Evolutionary conservation across 2,797 vertebrate genomes (phyloP), one percentile per base, ranked within the genome.

Genomic region (Tokudaia tokunoshimensis): DNA sequence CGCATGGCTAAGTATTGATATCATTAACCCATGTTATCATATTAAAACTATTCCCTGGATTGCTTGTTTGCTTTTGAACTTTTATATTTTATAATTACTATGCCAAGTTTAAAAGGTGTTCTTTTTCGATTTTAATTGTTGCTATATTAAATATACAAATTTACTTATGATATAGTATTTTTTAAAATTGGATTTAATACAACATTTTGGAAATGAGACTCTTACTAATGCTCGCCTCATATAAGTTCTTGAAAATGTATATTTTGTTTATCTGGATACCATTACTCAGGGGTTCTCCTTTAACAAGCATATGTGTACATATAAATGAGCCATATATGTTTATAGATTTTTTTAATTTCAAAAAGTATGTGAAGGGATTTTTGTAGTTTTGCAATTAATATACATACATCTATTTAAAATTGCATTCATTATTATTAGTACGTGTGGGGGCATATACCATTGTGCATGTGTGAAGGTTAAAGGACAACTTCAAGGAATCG

Each of bases 71-170:
- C 24, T 79, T 92, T 94, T 41, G 47, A 70, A 59, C 34, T 26
- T 89, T 70, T 93, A 55, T 76, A 57, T 93, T 93, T 94, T 83
- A 55, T 78, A 87, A 72, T 92, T 90, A 84, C 22, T 52, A 14
- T 86, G 22, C 65, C 31, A 90, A 31, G 13, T 92, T 92, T 75
- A 2, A 91, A 89, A 89, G 63, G 7, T 89, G 70, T 76, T 15
- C 8, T n/a, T 90, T 10, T 92, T 84, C 4, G 20, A 59, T 89
- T 96, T 96, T 95, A 63, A 65, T 87, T 94, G n/a, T 91, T 92
- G 47, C 11, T 93, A 26, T 15, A 63, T 91, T 81, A 61, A 67
- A 55, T 91, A 24, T 94, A 22, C 20, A 65, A 41, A 84, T 78
- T 87, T 91, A 67, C 41, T 81, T 93, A 37, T 84, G 31, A 70